These are phyloP conservation scores for Chrysocyon brachyurus DNA, from an alignment of 2,797 vertebrate species.

Conservation along the genomic window DNA sequence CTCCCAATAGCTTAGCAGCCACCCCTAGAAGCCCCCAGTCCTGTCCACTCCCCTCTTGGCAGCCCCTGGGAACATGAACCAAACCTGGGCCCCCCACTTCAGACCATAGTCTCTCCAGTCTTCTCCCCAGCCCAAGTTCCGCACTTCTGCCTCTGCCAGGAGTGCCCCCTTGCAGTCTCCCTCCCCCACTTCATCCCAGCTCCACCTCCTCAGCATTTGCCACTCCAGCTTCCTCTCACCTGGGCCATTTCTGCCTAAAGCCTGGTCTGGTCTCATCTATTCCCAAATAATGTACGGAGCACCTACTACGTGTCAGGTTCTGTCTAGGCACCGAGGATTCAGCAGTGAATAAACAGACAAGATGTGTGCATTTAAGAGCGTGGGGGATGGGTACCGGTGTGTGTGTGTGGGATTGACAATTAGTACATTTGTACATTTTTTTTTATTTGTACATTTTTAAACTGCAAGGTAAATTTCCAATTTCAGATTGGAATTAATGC, in stretches of 20 bases:
- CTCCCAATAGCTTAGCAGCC: neutral
- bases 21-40: accelerated
- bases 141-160: neutral
- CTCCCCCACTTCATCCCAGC: neutral
- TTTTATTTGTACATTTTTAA: constrained; percentile 9
- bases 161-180: neutral
- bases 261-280: neutral
- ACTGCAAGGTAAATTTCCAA: constrained; percentile 52
- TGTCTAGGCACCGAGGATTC: neutral
- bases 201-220: neutral
- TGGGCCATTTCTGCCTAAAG: neutral
- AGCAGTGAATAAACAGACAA: neutral
- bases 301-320: neutral
- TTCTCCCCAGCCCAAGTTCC: neutral
- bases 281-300: neutral
- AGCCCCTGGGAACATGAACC: neutral
- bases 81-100: neutral
- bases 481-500: neutral
- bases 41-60: neutral
- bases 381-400: neutral
- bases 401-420: neutral
- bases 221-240: neutral
- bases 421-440: neutral
- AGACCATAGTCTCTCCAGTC: neutral
- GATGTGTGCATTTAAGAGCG: neutral